phyloP scores from a whole-genome alignment of 2,888 invertebrate species.

The Argynnis bischoffii region DNA sequence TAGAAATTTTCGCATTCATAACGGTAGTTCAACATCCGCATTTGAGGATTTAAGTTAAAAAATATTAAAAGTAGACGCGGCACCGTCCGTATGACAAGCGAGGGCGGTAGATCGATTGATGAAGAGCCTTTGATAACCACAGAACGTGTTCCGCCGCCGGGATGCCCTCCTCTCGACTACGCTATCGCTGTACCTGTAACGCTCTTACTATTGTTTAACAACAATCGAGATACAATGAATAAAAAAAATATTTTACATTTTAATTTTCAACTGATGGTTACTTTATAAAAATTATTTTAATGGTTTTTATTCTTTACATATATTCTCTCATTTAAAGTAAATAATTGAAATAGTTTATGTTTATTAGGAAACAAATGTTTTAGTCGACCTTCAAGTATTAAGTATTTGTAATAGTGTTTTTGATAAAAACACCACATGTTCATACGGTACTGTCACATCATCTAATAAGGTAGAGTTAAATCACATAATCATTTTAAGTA shows the following conservation, averaged over 20 bases:
- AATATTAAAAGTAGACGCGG: slow-evolving; percentile 11
- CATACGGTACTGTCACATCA: no score
- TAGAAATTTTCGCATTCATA: no score
- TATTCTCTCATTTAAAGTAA: no score
- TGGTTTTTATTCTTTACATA: background rate
- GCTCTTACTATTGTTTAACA: slow-evolving; percentile 47
- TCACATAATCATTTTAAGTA: background rate
- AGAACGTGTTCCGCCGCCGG: slow-evolving; percentile 72
- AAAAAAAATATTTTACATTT: slow-evolving; percentile 29
- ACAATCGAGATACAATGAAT: slow-evolving; percentile 36
- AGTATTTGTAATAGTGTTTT: no score
- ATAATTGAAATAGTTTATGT: no score
- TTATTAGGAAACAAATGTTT: no score
- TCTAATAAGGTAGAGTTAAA: background rate
- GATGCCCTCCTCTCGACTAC: slow-evolving; percentile 49
- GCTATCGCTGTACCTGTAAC: slow-evolving; percentile 44
- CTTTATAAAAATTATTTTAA: background rate
- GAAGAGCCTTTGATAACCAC: slow-evolving; percentile 66
- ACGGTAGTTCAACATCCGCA: background rate
- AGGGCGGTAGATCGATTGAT: slow-evolving; percentile 73
- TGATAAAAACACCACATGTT: no score
- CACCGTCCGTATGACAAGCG: slow-evolving; percentile 30
- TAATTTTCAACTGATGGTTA: slow-evolving; percentile 5
- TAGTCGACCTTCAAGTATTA: no score
- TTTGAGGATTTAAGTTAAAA: background rate